A percentile compares a stretch with the other conserved stretches of the same genome.
Conservation (phyloP, 2,797 vertebrate genomes). For the Valencia hispanica region DNA sequence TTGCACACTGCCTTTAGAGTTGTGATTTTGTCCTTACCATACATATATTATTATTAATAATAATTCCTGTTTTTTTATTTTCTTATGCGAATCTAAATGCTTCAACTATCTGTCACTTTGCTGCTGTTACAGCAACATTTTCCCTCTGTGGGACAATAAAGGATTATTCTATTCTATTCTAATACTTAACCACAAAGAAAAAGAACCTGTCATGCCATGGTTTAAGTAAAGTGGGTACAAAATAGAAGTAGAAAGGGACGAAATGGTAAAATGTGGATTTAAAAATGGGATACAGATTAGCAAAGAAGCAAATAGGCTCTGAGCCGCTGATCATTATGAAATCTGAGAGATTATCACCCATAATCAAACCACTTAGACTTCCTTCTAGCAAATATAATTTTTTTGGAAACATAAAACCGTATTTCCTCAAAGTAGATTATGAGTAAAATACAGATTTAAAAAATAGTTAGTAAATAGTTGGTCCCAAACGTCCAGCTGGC, state of each 20-base stretch:
- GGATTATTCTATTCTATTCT: too few species aligned
- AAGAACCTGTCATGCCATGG: neutral
- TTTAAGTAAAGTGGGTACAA: neutral
- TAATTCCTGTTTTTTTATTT: too few species aligned
- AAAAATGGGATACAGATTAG: neutral
- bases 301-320: neutral
- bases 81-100: too few species aligned
- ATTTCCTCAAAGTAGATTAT: neutral
- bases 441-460: neutral
- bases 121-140: too few species aligned
- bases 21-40: too few species aligned
- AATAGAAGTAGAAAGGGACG: neutral
- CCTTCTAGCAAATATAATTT: neutral
- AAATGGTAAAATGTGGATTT: neutral
- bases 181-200: neutral
- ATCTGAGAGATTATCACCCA: neutral
- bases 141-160: too few species aligned
- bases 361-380: neutral
- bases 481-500: neutral
- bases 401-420: neutral
- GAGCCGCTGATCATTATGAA: neutral
- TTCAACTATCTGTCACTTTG: too few species aligned
- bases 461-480: neutral
- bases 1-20: too few species aligned
- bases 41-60: too few species aligned